phyloP scores from a whole-genome alignment of 2,113 vertebrate species.

The Dunckerocampus dactyliophorus region DNA sequence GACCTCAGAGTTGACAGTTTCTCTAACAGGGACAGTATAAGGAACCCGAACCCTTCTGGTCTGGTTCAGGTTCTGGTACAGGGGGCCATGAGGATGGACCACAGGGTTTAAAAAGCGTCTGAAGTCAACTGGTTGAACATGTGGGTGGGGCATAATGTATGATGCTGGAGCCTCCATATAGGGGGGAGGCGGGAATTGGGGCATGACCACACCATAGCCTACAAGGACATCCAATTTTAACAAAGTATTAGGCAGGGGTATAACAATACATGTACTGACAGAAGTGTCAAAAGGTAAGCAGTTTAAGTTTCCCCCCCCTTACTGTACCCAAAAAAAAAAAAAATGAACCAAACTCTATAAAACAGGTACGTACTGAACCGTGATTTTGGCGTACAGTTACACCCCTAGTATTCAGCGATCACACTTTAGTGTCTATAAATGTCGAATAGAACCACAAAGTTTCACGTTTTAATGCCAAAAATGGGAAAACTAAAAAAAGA shows the following conservation, averaged over 20 bases:
- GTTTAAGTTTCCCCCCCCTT: no score
- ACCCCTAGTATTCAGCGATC: no score
- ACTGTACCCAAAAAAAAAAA: no score
- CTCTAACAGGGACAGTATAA: background rate
- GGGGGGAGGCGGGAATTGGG: slow-evolving; percentile 37
- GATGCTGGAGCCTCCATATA: slow-evolving; percentile 59
- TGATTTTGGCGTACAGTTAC: no score
- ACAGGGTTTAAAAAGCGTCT: slow-evolving; percentile 44
- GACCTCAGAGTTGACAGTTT: slow-evolving; percentile 49
- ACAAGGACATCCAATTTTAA: background rate
- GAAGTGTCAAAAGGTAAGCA: no score
- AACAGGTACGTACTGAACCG: no score
- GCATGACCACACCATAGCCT: slow-evolving; percentile 63
- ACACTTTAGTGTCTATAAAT: no score
- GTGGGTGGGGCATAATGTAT: slow-evolving; percentile 53
- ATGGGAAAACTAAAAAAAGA: no score
- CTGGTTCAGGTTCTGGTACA: slow-evolving; percentile 39
- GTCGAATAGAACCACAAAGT: no score
- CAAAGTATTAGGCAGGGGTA: background rate
- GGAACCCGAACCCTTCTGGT: slow-evolving; percentile 20
- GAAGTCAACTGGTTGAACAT: slow-evolving; percentile 51
- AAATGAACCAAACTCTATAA: no score
- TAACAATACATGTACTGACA: background rate
- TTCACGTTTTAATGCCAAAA: no score
- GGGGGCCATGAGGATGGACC: background rate